phyloP scores from a whole-genome alignment of 1,140 invertebrate genomes.

The Holotrichia oblita region DNA sequence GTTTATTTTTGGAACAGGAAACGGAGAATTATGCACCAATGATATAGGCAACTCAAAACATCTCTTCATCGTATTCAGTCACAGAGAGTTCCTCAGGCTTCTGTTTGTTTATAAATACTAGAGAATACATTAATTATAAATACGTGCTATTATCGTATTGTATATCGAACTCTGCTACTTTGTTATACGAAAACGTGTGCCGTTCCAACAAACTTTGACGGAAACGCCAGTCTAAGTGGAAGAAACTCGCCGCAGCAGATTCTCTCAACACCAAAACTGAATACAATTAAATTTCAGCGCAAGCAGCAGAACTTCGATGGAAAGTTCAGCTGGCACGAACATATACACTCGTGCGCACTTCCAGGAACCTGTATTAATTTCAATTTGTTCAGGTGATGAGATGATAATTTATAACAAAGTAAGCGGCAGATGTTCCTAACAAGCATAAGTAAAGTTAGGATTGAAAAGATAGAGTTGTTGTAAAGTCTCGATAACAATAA shows the following conservation, averaged over 20 bases:
- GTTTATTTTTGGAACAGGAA: too few relatives aligned
- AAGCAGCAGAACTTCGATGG: neutral
- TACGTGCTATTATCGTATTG: conserved; percentile 12
- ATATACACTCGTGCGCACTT: neutral
- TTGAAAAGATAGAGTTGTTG: neutral
- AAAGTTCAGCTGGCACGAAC: neutral
- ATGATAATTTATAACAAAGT: conserved; percentile 14
- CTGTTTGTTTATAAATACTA: too few relatives aligned
- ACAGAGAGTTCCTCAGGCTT: too few relatives aligned
- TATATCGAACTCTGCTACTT: neutral
- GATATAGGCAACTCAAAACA: too few relatives aligned
- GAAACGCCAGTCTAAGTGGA: neutral
- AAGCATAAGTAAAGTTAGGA: neutral
- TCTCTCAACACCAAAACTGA: neutral
- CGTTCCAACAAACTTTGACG: neutral
- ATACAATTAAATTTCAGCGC: conserved; percentile 11
- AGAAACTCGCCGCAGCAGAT: neutral
- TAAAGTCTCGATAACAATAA: too few relatives aligned
- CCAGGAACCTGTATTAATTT: conserved; percentile 14
- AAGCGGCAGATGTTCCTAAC: conserved; percentile 1
- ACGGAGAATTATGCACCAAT: too few relatives aligned
- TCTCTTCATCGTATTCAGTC: too few relatives aligned
- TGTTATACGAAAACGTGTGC: neutral
- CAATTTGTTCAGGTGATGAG: conserved; percentile 12
- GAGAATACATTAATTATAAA: conserved; percentile 7